These are phyloP conservation scores for Trematocara stigmaticum DNA, from an alignment of 2,113 vertebrate genomes.

Conservation along the genomic window DNA sequence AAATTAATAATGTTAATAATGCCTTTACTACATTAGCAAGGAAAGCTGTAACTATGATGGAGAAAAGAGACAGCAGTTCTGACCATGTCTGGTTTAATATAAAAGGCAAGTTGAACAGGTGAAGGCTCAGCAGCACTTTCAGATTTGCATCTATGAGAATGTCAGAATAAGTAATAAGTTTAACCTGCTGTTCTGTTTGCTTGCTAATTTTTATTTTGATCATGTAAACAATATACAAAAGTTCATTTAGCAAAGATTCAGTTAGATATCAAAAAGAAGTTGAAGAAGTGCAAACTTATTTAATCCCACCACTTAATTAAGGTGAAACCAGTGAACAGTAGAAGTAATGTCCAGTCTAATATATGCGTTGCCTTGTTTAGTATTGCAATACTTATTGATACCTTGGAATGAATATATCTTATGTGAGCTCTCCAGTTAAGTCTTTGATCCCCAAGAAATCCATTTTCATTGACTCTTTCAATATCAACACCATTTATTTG, in stretches of 20 bases:
- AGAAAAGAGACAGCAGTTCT: not conserved
- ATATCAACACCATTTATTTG: not conserved
- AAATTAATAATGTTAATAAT: not conserved
- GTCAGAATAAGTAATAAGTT: not conserved
- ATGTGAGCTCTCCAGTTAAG: not conserved
- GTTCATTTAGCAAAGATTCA: not conserved
- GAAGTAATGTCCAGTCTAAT: not conserved
- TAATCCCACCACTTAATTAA: not conserved
- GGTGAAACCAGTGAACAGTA: not conserved
- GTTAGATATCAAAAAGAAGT: not conserved
- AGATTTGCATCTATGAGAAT: not conserved
- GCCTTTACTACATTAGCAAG: not conserved
- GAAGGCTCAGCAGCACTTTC: not conserved
- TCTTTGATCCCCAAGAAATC: not conserved
- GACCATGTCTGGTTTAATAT: not conserved
- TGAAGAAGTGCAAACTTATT: not conserved
- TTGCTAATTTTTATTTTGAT: not conserved
- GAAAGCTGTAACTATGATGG: not conserved
- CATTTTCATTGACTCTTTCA: not conserved
- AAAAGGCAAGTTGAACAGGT: not conserved
- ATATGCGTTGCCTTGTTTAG: not conserved
- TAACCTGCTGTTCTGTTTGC: not conserved
- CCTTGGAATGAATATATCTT: not conserved
- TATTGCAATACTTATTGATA: not conserved
- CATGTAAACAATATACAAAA: not conserved